These are phyloP conservation scores for Saguinus imperator DNA, from an alignment of 2,113 vertebrate genomes.

Conservation along the genomic window DNA sequence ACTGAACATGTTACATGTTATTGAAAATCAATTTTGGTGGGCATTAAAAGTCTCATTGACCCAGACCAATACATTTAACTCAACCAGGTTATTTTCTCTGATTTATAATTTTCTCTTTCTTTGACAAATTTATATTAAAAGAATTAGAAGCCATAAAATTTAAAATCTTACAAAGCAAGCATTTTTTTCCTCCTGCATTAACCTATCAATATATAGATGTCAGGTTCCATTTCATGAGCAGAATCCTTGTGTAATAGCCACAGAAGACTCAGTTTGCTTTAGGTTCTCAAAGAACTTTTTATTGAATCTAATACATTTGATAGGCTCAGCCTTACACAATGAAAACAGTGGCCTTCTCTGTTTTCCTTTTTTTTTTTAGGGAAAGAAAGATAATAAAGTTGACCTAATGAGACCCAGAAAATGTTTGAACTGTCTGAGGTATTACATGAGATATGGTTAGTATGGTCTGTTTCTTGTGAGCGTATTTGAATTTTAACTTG, in stretches of 20 bases:
- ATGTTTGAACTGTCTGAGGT: conserved; percentile 25
- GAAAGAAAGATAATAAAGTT: conserved; percentile 56
- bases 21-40: conserved; percentile 38
- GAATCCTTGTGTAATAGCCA: conserved; percentile 43
- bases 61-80: background rate
- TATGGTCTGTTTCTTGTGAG: background rate
- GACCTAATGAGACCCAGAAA: conserved; percentile 59
- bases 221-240: background rate
- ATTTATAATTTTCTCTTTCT: background rate
- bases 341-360: conserved; percentile 45
- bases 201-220: conserved; percentile 32
- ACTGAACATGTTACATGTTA: background rate
- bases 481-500: conserved; percentile 23
- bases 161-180: conserved; percentile 6
- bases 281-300: conserved; percentile 65
- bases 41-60: background rate
- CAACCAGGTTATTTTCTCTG: background rate
- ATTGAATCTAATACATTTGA: conserved; percentile 69
- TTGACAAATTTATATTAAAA: conserved; percentile 35
- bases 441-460: conserved; percentile 42
- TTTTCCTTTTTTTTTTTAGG: conserved; percentile 25
- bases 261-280: background rate
- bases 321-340: conserved; percentile 55
- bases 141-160: conserved; percentile 19
- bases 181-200: background rate